These are phyloP conservation scores for Gryllus longicercus DNA, from an alignment of 2,888 invertebrate genomes.

Conservation along the genomic window DNA sequence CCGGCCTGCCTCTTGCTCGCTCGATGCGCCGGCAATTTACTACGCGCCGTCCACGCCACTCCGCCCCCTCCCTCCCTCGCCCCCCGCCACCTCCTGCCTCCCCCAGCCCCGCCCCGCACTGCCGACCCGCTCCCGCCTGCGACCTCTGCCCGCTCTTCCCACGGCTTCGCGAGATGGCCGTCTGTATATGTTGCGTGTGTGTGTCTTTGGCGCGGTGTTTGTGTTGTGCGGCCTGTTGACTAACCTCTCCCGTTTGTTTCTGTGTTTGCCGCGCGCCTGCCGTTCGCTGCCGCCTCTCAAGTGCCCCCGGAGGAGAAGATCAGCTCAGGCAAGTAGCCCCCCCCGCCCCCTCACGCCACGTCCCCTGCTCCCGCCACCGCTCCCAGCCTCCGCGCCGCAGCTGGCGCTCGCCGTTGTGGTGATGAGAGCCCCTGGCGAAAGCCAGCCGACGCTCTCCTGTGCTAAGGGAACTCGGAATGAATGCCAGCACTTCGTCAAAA, in stretches of 20 bases:
- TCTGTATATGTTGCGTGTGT: neutral
- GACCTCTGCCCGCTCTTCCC: neutral
- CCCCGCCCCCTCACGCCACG: neutral
- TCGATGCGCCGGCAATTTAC: neutral
- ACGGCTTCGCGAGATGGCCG: neutral
- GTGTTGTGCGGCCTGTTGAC: neutral
- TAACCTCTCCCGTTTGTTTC: neutral
- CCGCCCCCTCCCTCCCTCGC: neutral
- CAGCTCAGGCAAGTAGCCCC: neutral
- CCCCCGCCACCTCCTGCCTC: neutral
- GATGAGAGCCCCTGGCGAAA: neutral
- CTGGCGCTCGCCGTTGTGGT: neutral
- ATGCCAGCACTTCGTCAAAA: too few species aligned
- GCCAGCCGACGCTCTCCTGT: neutral
- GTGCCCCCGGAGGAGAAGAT: slow-evolving; percentile 3
- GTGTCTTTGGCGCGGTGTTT: neutral
- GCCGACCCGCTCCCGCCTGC: neutral
- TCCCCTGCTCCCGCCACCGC: neutral
- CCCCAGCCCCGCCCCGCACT: neutral
- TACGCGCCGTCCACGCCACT: neutral
- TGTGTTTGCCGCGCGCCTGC: neutral
- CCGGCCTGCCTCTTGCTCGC: too few species aligned
- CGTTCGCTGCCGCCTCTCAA: neutral
- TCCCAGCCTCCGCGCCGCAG: neutral
- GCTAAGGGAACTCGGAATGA: neutral